These are phyloP conservation scores for Drosophila borborema DNA, from an alignment of 2,888 invertebrate species.

Conservation along the genomic window DNA sequence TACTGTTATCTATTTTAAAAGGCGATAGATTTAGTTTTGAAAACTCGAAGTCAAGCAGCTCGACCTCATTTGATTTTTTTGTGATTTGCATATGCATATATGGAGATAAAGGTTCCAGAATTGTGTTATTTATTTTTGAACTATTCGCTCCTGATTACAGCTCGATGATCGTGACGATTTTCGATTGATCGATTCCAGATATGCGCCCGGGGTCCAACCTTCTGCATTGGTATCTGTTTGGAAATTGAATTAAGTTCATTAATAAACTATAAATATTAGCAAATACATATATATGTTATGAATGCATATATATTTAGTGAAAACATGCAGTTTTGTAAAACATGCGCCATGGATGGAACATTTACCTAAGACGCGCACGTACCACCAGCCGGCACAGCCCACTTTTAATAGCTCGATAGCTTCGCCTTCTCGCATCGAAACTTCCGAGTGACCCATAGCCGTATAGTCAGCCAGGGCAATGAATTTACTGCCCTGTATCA, in stretches of 20 bases:
- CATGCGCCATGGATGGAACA: slow-evolving; percentile 2
- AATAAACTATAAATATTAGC: background rate
- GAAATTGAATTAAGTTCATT: background rate
- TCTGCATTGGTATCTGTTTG: slow-evolving; percentile 88
- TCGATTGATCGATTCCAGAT: slow-evolving; percentile 91
- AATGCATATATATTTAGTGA: background rate
- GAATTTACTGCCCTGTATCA: slow-evolving; percentile 90
- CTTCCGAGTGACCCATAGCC: slow-evolving; percentile 95
- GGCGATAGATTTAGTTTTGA: slow-evolving; percentile 56
- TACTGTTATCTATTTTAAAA: slow-evolving; percentile 45
- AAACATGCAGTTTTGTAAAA: slow-evolving; percentile 27
- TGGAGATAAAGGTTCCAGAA: background rate
- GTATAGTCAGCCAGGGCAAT: slow-evolving; percentile 96
- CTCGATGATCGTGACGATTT: slow-evolving; percentile 91
- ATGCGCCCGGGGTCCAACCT: slow-evolving; percentile 98
- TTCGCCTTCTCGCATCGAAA: slow-evolving; percentile 96
- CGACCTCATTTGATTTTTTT: slow-evolving; percentile 7
- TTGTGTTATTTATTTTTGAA: slow-evolving; percentile 49
- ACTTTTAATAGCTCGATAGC: slow-evolving; percentile 95
- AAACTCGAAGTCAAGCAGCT: slow-evolving; percentile 31
- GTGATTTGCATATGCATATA: background rate
- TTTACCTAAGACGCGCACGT: slow-evolving; percentile 92
- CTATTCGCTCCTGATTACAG: slow-evolving; percentile 82
- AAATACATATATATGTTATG: background rate
- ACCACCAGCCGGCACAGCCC: slow-evolving; percentile 99